Evolutionary conservation across 2,888 invertebrate species (phyloP).

Genomic region (Fissipunctia ypsillon): DNA sequence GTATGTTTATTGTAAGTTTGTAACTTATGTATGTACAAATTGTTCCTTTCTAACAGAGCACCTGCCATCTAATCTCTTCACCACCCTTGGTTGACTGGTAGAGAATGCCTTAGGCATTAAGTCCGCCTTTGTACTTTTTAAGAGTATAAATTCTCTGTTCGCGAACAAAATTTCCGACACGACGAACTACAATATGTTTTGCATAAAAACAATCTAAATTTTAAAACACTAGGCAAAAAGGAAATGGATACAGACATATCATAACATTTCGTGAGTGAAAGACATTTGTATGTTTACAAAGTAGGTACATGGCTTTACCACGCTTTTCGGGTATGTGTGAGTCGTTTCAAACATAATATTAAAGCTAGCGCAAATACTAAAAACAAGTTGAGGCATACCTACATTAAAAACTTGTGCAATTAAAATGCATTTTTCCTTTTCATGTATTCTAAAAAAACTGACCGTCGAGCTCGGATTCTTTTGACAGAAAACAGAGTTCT

Average conservation of each 20-base stretch:
- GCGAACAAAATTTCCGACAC: not conserved
- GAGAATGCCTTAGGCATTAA: too few species aligned
- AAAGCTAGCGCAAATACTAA: slow-evolving; percentile 16
- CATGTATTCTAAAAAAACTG: not conserved
- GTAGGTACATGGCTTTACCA: slow-evolving; percentile 9
- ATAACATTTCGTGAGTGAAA: slow-evolving; percentile 36
- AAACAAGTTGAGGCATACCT: not conserved
- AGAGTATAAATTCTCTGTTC: not conserved
- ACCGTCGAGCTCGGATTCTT: not conserved
- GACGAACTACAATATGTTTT: slow-evolving; percentile 16
- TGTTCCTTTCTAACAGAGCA: too few species aligned
- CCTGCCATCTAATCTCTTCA: too few species aligned
- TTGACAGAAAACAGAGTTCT: not conserved
- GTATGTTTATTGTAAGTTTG: too few species aligned
- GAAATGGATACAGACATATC: not conserved
- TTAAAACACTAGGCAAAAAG: slow-evolving; percentile 15
- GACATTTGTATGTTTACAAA: slow-evolving; percentile 30
- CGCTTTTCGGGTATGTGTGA: slow-evolving; percentile 15
- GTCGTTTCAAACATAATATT: slow-evolving; percentile 25
- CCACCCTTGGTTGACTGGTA: too few species aligned
- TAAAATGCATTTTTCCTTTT: slow-evolving; percentile 17
- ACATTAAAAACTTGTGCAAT: slow-evolving; percentile 7
- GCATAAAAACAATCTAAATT: slow-evolving; percentile 46
- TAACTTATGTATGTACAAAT: too few species aligned
- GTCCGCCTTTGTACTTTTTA: too few species aligned